These are phyloP conservation scores for Mungos mungo DNA, from an alignment of 2,113 vertebrate species.

Conservation along the genomic window DNA sequence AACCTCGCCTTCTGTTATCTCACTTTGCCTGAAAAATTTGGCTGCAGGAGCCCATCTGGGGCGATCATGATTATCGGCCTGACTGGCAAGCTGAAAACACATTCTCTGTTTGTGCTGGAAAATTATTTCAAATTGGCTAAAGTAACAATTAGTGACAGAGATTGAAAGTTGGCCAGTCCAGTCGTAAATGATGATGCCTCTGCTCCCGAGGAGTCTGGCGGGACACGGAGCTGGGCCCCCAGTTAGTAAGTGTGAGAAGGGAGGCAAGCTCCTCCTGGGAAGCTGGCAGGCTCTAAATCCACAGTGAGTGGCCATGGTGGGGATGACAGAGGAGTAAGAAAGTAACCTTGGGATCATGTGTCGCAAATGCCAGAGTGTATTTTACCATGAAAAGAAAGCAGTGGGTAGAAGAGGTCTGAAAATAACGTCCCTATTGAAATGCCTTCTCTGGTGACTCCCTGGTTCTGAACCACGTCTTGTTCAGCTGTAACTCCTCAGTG, in stretches of 20 bases:
- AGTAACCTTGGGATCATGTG: not conserved
- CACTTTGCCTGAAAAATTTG: not conserved
- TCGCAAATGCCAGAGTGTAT: not conserved
- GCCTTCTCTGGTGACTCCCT: not conserved
- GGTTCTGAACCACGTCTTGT: not conserved
- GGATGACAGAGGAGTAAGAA: not conserved
- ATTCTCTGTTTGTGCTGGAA: conserved; percentile 37
- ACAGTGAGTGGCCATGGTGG: not conserved
- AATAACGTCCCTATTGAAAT: not conserved
- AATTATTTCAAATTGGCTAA: conserved; percentile 48
- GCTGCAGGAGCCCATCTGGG: not conserved
- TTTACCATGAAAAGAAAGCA: not conserved
- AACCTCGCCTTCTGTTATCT: not conserved
- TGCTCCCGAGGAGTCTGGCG: not conserved
- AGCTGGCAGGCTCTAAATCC: not conserved
- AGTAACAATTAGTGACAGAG: conserved; percentile 35
- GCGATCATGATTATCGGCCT: not conserved
- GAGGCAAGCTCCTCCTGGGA: not conserved
- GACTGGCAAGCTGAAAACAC: not conserved
- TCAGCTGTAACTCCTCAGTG: not conserved
- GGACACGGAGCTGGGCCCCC: not conserved
- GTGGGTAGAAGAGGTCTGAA: not conserved
- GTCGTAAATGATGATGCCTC: not conserved
- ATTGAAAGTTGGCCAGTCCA: not conserved
- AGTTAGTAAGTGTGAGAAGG: not conserved